Conservation (phyloP, 2,888 invertebrate species). For the Petrophora chlorosata region DNA sequence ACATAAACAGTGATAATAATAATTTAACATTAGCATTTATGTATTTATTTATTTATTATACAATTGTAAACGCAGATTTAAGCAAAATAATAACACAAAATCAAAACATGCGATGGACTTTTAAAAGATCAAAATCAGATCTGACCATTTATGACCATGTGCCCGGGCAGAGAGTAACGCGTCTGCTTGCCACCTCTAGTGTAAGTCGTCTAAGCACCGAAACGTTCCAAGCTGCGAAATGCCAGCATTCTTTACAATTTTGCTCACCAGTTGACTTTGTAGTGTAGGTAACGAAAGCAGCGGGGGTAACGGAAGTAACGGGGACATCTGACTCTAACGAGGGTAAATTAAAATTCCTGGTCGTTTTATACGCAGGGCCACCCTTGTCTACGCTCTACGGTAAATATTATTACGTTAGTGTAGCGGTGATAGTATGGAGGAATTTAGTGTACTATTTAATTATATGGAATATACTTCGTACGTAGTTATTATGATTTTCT, state of each 20-base stretch:
- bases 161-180: too few species aligned
- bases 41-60: too few species aligned
- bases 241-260: conserved; percentile 10
- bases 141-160: too few species aligned
- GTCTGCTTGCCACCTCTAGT: too few species aligned
- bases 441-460: conserved; percentile 26
- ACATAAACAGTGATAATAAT: too few species aligned
- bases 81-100: too few species aligned
- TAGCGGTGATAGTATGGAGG: conserved; percentile 3
- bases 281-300: conserved; percentile 13
- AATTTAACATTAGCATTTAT: too few species aligned
- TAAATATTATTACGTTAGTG: conserved; percentile 14
- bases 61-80: too few species aligned
- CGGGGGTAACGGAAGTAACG: conserved; percentile 7
- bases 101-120: too few species aligned
- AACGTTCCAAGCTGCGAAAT: conserved; percentile 6
- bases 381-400: conserved; percentile 45
- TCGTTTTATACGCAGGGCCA: conserved; percentile 56
- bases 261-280: conserved; percentile 12
- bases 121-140: too few species aligned
- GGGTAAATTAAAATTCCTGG: conserved; percentile 75
- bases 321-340: conserved; percentile 52
- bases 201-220: too few species aligned
- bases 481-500: not conserved
- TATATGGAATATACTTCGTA: not conserved